Evolutionary conservation across 2,113 vertebrate species (phyloP).

Genomic region (Antechinus stuartii): DNA sequence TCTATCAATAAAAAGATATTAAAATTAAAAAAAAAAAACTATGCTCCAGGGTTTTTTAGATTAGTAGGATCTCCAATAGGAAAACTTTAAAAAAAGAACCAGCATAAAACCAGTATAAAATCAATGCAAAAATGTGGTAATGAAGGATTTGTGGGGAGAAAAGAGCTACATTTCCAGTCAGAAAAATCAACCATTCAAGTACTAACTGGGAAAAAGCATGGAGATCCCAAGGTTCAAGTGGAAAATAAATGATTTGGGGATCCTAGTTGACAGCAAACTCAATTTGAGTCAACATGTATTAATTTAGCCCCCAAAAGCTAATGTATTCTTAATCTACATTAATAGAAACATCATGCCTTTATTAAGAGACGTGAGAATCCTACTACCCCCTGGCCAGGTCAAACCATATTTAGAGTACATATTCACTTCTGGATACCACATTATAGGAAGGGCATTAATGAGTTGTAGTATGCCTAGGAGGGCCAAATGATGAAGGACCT

Average conservation of each 20-base stretch:
- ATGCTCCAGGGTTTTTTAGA: not conserved
- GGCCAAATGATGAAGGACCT: not conserved
- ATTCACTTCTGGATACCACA: not conserved
- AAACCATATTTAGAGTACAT: not conserved
- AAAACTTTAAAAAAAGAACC: not conserved
- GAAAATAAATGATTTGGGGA: not conserved
- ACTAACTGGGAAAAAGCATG: not conserved
- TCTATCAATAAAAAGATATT: too few relatives aligned
- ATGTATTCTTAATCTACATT: not conserved
- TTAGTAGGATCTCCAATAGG: not conserved
- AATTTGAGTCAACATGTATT: not conserved
- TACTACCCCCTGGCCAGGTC: not conserved
- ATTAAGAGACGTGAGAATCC: not conserved
- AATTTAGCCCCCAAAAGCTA: not conserved
- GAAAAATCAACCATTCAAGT: not conserved
- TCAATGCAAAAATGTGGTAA: not conserved
- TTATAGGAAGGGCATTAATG: not conserved
- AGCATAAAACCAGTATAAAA: not conserved
- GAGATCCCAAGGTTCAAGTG: not conserved
- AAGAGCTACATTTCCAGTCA: not conserved
- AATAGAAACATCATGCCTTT: not conserved
- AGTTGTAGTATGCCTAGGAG: not conserved
- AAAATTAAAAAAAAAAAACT: too few relatives aligned
- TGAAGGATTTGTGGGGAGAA: not conserved
- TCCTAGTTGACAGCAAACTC: not conserved